Evolutionary conservation across 2,888 invertebrate genomes (phyloP), one percentile per base, ranked within the genome.

Genomic region (Tachystola acroxantha): DNA sequence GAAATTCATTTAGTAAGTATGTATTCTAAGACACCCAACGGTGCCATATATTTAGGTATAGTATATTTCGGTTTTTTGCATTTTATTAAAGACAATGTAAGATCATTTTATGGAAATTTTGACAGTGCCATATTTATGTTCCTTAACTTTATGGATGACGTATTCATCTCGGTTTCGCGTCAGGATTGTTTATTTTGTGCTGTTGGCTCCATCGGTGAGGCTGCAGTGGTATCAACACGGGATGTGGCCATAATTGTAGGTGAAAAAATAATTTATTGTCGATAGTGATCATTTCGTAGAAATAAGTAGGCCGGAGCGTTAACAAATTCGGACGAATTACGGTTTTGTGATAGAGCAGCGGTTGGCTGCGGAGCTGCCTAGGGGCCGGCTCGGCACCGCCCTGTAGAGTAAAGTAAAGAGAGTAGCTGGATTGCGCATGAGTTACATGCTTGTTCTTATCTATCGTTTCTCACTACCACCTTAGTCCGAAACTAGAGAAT

Each of bases 221-320:
- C 4, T 1, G 25, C 25, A 10, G 37, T 37, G 27, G 16, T 81
- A 16, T 16, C 16, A 4, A 16, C 6, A 16, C 16, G 16, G 6
- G 16, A 16, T 16, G 6, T 6, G 16, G 16, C 16, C 6, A 16
- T 16, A 78, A 84, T 75, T 76, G 72, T 85, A 84, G 82, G 76
- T 63, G 63, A 74, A 82, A n/a, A 16, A 80, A 77, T 82, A 81
- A 84, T 84, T 85, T 85, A 86, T 84, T 85, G 64, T 78, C 75
- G 73, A 84, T 86, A 86, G 82, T 66, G 73, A 82, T 78, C 81
- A 84, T 85, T 86, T 81, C 55, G 81, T 86, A 85, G 82, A 59
- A 71, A 57, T 85, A 85, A 86, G 85, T 86, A 85, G 85, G 80
- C 79, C 76, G 77, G 75, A 79, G 71, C 68, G 81, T 67, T 81